These are phyloP conservation scores for Tenebrio molitor DNA, from an alignment of 1,140 invertebrate species.

Conservation along the genomic window DNA sequence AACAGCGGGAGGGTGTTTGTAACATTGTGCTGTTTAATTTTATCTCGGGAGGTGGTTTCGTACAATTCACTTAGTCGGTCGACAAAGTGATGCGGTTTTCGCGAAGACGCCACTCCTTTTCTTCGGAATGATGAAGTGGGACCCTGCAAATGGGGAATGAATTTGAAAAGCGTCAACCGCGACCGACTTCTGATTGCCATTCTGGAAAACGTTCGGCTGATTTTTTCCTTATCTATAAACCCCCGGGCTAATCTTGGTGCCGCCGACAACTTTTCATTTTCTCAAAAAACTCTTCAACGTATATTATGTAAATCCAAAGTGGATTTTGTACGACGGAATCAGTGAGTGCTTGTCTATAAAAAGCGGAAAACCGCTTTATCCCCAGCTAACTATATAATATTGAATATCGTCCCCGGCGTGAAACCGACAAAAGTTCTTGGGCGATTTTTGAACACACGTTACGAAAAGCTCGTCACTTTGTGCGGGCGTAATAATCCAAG, in stretches of 20 bases:
- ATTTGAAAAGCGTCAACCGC: conserved; percentile 1
- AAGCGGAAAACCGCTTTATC: background rate
- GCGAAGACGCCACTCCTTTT: background rate
- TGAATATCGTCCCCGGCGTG: background rate
- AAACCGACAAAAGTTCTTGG: background rate
- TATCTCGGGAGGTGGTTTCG: conserved; percentile 28
- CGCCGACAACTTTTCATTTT: background rate
- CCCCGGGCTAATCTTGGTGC: background rate
- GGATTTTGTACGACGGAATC: background rate
- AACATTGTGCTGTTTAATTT: conserved; percentile 32
- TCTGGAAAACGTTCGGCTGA: background rate
- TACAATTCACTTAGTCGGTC: conserved; percentile 7
- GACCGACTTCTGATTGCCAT: conserved; percentile 25
- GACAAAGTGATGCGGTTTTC: conserved; percentile 11
- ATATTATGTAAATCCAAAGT: background rate
- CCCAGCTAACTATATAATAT: background rate
- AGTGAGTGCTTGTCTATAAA: background rate
- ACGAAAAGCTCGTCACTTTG: background rate
- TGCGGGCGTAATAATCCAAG: conserved; percentile 1
- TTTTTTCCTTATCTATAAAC: conserved; percentile 1
- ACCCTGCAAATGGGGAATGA: conserved; percentile 1
- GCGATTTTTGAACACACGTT: background rate
- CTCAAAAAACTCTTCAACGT: background rate
- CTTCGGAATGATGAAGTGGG: background rate
- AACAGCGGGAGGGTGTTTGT: conserved; percentile 34